These are phyloP conservation scores for Globicephala melas DNA, from an alignment of 2,113 vertebrate species.

Conservation along the genomic window DNA sequence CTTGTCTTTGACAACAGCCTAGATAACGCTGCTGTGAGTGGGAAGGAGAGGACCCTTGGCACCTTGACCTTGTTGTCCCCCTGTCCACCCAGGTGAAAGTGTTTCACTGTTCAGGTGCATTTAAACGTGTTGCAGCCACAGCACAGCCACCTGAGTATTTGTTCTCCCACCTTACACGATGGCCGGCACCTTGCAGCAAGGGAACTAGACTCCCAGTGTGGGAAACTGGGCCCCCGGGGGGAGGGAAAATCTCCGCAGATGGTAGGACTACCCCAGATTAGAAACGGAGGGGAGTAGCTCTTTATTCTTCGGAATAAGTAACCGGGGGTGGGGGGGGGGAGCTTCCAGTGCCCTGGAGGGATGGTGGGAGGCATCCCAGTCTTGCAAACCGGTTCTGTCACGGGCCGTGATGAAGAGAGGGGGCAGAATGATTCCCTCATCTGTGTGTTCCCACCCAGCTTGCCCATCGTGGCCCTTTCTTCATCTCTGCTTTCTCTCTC, in stretches of 20 bases:
- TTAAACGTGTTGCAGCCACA: neutral
- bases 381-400: neutral
- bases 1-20: neutral
- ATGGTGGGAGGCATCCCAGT: neutral
- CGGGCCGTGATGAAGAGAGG: accelerated
- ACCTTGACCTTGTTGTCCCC: neutral
- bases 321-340: accelerated
- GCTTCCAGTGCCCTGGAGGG: neutral
- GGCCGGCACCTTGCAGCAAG: neutral
- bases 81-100: neutral
- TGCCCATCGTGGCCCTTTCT: accelerated
- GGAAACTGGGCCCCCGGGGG: neutral
- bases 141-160: neutral
- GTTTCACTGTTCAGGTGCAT: neutral
- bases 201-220: neutral
- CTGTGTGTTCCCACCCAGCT: accelerated
- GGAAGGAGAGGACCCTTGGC: neutral
- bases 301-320: neutral
- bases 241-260: neutral
- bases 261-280: neutral
- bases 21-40: neutral
- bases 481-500: neutral
- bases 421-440: too few relatives aligned
- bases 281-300: neutral
- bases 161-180: neutral